Conservation (phyloP, 2,113 vertebrate genomes). For the Tychaedon coryphoeus region DNA sequence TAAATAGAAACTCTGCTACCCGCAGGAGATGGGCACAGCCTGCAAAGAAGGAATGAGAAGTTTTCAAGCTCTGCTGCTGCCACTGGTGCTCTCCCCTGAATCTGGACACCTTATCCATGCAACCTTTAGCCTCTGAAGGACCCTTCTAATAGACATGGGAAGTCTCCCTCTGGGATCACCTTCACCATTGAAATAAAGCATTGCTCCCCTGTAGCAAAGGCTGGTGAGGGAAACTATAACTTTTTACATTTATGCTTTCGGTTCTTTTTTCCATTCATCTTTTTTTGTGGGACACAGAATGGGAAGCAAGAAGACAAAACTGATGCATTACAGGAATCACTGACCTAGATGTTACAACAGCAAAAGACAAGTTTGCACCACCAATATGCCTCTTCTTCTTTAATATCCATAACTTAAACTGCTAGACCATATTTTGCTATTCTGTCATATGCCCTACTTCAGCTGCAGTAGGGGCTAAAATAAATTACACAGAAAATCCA, state of each 20-base stretch:
- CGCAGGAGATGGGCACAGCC: neutral
- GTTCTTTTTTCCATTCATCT: neutral
- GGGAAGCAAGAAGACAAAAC: neutral
- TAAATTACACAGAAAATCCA: neutral
- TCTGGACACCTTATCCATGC: neutral
- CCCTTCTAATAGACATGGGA: fast-evolving
- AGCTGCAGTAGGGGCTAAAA: neutral
- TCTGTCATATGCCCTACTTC: neutral
- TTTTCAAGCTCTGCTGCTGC: neutral
- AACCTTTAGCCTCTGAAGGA: neutral
- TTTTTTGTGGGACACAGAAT: neutral
- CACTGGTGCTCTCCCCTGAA: neutral
- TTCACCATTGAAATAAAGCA: neutral
- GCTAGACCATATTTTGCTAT: neutral
- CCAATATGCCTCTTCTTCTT: neutral
- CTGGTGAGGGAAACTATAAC: neutral
- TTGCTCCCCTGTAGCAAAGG: neutral
- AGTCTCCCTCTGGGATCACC: neutral
- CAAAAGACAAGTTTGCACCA: neutral
- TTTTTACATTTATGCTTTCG: neutral
- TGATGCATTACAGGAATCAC: neutral
- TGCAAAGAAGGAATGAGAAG: neutral
- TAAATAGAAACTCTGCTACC: neutral
- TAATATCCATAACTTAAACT: neutral
- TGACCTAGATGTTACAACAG: fast-evolving